Evolutionary conservation across 1,140 invertebrate genomes (phyloP), one percentile per base, ranked within the genome.

Genomic region (Zelostemma sp.): DNA sequence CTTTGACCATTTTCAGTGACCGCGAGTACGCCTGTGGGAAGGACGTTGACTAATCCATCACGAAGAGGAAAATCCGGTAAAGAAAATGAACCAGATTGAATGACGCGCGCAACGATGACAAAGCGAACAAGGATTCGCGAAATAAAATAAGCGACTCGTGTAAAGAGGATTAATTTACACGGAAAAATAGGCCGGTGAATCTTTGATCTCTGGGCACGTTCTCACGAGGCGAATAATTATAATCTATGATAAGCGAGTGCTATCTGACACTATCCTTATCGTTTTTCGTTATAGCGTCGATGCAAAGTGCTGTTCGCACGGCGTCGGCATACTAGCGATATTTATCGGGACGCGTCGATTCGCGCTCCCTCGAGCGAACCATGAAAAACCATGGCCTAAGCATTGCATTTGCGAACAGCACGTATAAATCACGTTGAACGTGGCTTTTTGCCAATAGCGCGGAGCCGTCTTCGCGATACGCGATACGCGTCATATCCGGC

Each of bases 1-100:
- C 63, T 68, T 66, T 46, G 63, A 58, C 55, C 65, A 72, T 77
- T 81, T 79, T 74, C 73, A 80, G 79, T 67, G 47, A 41, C 19
- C 50, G 21, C 25, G 43, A 49, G 45, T 69, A 60, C 62, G 56
- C 68, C 70, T 72, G 72, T 75, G 61, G 38, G 40, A 67, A 73
- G 72, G 70, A 78, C 70, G 73, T 78, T 68, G 69, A 72, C 65
- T 74, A n/a, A 35, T 35, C 11, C 33, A 9, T n/a, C 33, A n/a
- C 6, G 33, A 1, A 2, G 33, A 35, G 33, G 33, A 28, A 28
- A 28, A 28, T 28, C 25, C 8, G 8, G 25, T 8, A 28, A 28
- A 28, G 25, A 28, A 28, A 4, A 28, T 28, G 25, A 28, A 28
- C n/a, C n/a, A n/a, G n/a, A n/a, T n/a, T n/a, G n/a, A n/a, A n/a